These are phyloP conservation scores for Nansenia antarctica DNA, from an alignment of 2,113 vertebrate genomes.

Conservation along the genomic window DNA sequence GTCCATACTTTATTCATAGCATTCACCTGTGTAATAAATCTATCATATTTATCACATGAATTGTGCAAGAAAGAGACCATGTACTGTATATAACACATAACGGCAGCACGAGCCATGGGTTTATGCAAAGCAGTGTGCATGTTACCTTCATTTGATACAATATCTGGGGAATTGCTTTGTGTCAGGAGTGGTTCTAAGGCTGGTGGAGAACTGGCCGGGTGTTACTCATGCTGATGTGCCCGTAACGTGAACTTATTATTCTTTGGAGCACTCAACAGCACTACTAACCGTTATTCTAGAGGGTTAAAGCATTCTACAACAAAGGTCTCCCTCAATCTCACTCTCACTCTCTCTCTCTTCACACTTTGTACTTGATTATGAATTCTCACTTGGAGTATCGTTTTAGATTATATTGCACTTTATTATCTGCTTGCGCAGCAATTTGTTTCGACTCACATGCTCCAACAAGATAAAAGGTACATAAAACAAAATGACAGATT, in stretches of 20 bases:
- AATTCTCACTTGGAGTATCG: not conserved
- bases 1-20: constrained; percentile 35
- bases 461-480: too few species aligned
- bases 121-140: constrained; percentile 24
- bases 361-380: not conserved
- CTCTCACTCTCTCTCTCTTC: not conserved
- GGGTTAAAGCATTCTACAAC: not conserved
- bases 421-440: too few species aligned
- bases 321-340: not conserved
- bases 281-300: constrained; percentile 43
- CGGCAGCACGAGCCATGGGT: constrained; percentile 15
- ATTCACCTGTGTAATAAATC: constrained; percentile 44
- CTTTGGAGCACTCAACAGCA: constrained; percentile 23
- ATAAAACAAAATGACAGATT: too few species aligned
- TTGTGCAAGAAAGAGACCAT: constrained; percentile 30
- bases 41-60: constrained; percentile 47
- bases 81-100: constrained; percentile 38
- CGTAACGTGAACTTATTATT: constrained; percentile 42
- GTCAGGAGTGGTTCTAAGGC: constrained; percentile 39
- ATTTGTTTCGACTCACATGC: too few species aligned
- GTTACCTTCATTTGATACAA: constrained; percentile 48
- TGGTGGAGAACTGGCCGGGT: constrained; percentile 35
- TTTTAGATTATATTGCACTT: too few species aligned
- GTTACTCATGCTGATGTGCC: constrained; percentile 25
- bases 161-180: constrained; percentile 55